Evolutionary conservation across 2,888 invertebrate species (phyloP).

Genomic region (Euzetes globulus): DNA sequence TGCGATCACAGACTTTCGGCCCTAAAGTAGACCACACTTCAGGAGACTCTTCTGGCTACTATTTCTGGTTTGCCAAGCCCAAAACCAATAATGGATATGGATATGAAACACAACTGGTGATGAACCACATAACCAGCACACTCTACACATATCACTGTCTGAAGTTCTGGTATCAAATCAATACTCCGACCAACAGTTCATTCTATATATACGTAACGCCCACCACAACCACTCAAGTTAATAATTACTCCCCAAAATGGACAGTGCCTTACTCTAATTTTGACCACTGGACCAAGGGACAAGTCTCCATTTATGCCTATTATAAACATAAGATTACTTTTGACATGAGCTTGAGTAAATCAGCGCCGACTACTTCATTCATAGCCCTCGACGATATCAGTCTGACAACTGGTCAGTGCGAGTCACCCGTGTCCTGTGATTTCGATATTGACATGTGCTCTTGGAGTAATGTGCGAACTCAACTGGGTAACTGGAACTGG

Average conservation of each 20-base stretch:
- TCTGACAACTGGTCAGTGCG: conserved; percentile 37
- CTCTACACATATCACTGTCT: conserved; percentile 35
- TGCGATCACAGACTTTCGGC: no score
- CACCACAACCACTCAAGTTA: neutral
- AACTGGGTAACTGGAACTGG: neutral
- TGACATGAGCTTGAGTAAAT: neutral
- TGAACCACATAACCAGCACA: conserved; percentile 35
- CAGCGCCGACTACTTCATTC: neutral
- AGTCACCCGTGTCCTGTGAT: conserved; percentile 38
- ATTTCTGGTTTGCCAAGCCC: conserved; percentile 24
- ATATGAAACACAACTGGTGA: conserved; percentile 36
- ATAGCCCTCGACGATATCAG: conserved; percentile 40
- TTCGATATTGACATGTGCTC: conserved; percentile 35
- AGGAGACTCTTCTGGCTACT: neutral
- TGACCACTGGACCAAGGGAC: conserved; percentile 33
- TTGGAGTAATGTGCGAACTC: neutral
- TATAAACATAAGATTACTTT: no score
- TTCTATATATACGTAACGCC: neutral
- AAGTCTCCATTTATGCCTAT: no score
- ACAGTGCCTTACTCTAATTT: conserved; percentile 21
- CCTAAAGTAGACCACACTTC: conserved; percentile 17
- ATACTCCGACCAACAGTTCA: conserved; percentile 43
- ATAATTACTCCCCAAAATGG: conserved; percentile 36
- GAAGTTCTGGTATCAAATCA: conserved; percentile 47
- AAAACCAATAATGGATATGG: neutral